Percentiles rank a stretch among this genome's conserved stretches.
Conservation (phyloP, 2,113 vertebrate species). For the Chionis minor region DNA sequence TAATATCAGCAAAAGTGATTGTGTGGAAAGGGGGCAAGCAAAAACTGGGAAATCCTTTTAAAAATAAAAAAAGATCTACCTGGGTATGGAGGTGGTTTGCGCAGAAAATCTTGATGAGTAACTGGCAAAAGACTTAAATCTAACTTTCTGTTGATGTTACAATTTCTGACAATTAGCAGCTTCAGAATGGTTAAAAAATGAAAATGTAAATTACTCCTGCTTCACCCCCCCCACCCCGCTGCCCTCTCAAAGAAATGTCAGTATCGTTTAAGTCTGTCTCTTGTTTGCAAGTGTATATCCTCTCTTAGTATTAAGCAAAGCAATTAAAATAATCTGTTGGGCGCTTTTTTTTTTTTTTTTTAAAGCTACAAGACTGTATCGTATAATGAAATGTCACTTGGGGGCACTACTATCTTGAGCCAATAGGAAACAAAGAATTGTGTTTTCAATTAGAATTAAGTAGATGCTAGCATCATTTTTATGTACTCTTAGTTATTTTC, state of each 20-base stretch:
- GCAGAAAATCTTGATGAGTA: background rate
- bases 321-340: constrained; percentile 12
- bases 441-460: constrained; percentile 59
- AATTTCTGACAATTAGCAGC: background rate
- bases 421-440: constrained; percentile 33
- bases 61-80: background rate
- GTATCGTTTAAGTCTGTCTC: background rate
- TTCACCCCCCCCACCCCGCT: background rate
- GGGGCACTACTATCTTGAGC: background rate
- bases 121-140: background rate
- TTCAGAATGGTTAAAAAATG: background rate
- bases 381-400: constrained; percentile 36
- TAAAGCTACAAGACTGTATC: background rate
- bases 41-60: background rate
- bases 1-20: background rate
- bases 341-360: background rate
- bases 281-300: background rate
- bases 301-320: background rate
- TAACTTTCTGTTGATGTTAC: background rate
- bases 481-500: constrained; percentile 35
- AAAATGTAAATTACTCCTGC: background rate
- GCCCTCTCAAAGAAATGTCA: background rate
- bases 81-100: background rate
- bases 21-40: background rate
- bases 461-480: background rate